These are phyloP conservation scores for Uria aalge DNA, from an alignment of 2,113 vertebrate genomes.

Conservation along the genomic window DNA sequence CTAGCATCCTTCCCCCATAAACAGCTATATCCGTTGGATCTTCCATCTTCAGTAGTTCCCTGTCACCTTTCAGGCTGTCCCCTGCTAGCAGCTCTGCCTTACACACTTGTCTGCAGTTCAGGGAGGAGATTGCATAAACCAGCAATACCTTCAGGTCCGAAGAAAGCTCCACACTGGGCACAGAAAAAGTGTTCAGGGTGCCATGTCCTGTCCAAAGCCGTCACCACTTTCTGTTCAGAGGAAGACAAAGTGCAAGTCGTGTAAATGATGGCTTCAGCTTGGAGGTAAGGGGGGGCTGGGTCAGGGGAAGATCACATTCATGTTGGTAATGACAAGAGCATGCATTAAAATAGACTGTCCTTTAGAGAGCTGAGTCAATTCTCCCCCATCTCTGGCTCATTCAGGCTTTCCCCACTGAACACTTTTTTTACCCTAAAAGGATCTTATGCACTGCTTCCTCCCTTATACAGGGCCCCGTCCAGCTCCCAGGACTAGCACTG, in stretches of 20 bases:
- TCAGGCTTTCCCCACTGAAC: not conserved
- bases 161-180: slow-evolving; percentile 96
- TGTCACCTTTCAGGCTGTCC: not conserved
- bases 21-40: not conserved
- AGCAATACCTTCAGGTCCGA: slow-evolving; percentile 89
- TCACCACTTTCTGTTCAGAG: slow-evolving; percentile 93
- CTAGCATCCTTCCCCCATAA: not conserved
- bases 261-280: not conserved
- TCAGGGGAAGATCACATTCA: not conserved
- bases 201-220: slow-evolving; percentile 95
- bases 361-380: not conserved
- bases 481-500: not conserved
- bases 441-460: not conserved
- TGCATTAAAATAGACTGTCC: not conserved
- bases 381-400: not conserved
- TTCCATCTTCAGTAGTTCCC: not conserved
- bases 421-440: slow-evolving; percentile 36
- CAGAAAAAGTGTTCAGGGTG: slow-evolving; percentile 99
- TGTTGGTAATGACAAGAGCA: not conserved
- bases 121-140: not conserved
- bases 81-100: not conserved
- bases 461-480: not conserved
- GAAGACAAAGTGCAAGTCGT: not conserved
- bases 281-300: not conserved
- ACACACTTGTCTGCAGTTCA: not conserved